These are phyloP conservation scores for Odontamblyopus rebecca DNA, from an alignment of 2,797 vertebrate genomes.

Conservation along the genomic window DNA sequence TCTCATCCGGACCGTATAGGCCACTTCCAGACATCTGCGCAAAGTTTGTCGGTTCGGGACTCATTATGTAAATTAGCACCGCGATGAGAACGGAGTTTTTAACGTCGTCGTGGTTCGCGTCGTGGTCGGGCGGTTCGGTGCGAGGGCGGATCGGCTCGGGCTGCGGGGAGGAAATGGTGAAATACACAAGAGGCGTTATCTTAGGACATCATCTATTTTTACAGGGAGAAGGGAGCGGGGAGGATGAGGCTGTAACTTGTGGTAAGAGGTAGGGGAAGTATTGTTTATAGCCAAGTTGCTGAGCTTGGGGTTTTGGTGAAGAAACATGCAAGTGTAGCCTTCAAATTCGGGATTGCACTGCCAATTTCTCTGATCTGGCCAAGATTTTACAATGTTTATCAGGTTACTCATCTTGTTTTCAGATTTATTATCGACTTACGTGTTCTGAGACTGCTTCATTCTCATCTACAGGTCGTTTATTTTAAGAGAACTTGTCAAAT, in stretches of 20 bases:
- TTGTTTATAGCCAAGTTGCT: not conserved
- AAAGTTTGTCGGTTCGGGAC: not conserved
- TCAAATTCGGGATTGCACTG: not conserved
- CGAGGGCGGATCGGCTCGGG: not conserved
- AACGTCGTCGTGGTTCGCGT: not conserved
- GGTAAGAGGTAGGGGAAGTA: not conserved
- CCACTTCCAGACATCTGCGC: not conserved
- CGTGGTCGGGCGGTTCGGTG: not conserved
- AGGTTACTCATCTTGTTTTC: too few relatives aligned
- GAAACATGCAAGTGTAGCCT: not conserved
- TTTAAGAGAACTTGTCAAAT: too few relatives aligned
- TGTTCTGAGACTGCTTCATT: too few relatives aligned
- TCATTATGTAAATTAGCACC: not conserved
- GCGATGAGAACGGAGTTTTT: not conserved
- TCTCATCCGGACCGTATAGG: not conserved
- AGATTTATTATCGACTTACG: too few relatives aligned
- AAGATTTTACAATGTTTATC: too few relatives aligned
- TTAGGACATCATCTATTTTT: not conserved
- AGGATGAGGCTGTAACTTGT: not conserved
- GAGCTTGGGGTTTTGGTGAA: not conserved
- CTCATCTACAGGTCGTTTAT: too few relatives aligned
- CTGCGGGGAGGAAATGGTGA: conserved; percentile 2
- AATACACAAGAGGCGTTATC: conserved; percentile 4
- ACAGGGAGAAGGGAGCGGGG: not conserved
- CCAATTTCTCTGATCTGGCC: too few relatives aligned